Base-by-base conservation (phyloP, 2,888 invertebrate species). In the Pharmacophagus antenor region DNA sequence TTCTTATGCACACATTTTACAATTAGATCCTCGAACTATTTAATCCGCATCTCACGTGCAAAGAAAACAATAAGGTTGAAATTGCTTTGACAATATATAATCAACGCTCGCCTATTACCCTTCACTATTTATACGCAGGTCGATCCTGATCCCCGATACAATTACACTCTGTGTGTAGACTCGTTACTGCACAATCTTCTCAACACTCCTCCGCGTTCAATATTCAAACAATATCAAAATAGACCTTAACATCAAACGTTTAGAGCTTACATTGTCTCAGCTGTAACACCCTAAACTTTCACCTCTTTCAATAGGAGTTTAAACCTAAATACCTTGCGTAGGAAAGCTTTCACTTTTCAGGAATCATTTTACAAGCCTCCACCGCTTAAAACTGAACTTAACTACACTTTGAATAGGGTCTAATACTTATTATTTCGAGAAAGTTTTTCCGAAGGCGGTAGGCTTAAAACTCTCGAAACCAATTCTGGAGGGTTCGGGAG, bases 271-370 rank as follows among this genome's bases (percentile, higher is more conserved):
- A 72, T 73, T 77, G 27, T 62, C 59, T 53, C 50, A 67, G 66
- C 73, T 64, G 46, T 60, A 58, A 67, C 66, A 68, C 70, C 80
- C 81, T 81, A 44, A 88, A 90, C 88, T 89, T 90, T 89, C 89
- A 89, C 88, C 88, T 88, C 89, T 88, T 88, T 87, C 89, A 85
- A 88, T 88, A 84, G 84, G 82, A 89, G 84, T 89, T 88, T 87
- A 88, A 87, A 90, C 88, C 88, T 87, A 88, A 88, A 88, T 88
- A 88, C 87, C 84, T 88, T 84, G 82, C 84, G 86, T 84, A 85
- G 83, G 83, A 86, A 84, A 83, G 88, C 89, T 89, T 89, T 90
- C 89, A 88, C 89, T 90, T 90, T 90, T 90, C 89, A 88, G 88
- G 83, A 86, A 88, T 88, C 84, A 85, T 85, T 86, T 79, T n/a